Evolutionary conservation across 2,888 invertebrate genomes (phyloP).

Genomic region (Drosophila diplacantha): DNA sequence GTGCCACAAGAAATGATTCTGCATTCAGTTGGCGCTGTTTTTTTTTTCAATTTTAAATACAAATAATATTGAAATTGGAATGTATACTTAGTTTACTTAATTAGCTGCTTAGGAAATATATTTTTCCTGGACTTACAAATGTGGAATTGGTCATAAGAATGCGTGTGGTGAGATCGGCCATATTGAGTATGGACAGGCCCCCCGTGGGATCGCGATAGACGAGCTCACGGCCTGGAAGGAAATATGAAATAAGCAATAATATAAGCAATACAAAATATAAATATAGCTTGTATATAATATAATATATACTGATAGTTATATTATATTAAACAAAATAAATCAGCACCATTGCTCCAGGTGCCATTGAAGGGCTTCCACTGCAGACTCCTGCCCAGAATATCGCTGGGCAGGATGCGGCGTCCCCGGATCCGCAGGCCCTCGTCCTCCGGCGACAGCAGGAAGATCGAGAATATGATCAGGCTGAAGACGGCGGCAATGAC

Average conservation of each 20-base stretch:
- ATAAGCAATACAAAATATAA: not conserved
- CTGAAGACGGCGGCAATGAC: conserved; percentile 93
- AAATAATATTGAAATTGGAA: too few relatives aligned
- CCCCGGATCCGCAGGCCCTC: conserved; percentile 85
- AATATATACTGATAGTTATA: not conserved
- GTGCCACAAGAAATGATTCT: conserved; percentile 87
- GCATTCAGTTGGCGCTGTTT: conserved; percentile 87
- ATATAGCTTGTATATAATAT: not conserved
- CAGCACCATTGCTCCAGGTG: conserved; percentile 84
- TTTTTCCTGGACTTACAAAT: conserved; percentile 82
- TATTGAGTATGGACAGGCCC: conserved; percentile 88
- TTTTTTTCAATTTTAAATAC: not conserved
- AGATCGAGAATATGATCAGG: conserved; percentile 93
- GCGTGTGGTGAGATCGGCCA: conserved; percentile 85
- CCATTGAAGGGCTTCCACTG: conserved; percentile 85
- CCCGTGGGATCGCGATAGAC: conserved; percentile 87
- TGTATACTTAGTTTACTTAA: not conserved
- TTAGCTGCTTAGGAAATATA: too few relatives aligned
- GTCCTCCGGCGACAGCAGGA: conserved; percentile 87
- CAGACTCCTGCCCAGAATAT: conserved; percentile 81
- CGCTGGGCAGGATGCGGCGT: conserved; percentile 83
- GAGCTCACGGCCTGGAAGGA: conserved; percentile 83
- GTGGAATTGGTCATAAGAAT: conserved; percentile 89
- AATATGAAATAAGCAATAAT: not conserved
- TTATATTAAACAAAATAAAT: not conserved